Base-by-base conservation (phyloP, 1,140 invertebrate genomes). In the Belonocnema kinseyi region DNA sequence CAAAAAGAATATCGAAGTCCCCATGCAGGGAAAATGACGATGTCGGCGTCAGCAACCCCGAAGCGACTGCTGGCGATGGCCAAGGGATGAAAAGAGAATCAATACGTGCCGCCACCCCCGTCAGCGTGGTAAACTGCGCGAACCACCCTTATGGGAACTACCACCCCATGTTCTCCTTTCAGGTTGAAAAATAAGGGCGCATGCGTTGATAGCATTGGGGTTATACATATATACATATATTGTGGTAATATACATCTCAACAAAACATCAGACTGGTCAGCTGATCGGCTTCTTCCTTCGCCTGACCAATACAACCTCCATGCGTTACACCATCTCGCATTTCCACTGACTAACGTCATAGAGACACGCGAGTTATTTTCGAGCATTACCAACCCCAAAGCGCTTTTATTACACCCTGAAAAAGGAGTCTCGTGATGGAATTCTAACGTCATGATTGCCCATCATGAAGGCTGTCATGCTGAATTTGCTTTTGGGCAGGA, bases 51-150 rank as follows among this genome's bases (percentile, higher is more conserved):
- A 54, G 78, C 82, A n/a, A 90, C 88, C 72, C 80, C 80, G 75
- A 81, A 81, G 90, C 90, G 13, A 91, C 89, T 46, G 90, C 87
- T 91, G 90, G 50, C 91, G 6, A 90, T 77, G 77, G 82, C 78
- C 83, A 82, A 82, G 82, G 85, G 86, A 85, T 82, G 82, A 85
- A 85, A 83, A 78, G 83, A 86, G 88, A 90, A 90, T 90, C 88
- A 90, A 90, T 90, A 90, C 87, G 82, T 84, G 80, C 83, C 83
- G 84, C 88, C 85, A 86, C 88, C 85, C 82, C 82, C 79, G 82
- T 79, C 76, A 83, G 80, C 82, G 78, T 84, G 82, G 79, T 51
- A 81, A 73, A 87, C 80, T 85, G 83, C 83, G 85, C 86, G 83
- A 85, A 86, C 83, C 85, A 85, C 85, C 83, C 79, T 83, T 80